phyloP scores from a whole-genome alignment of 2,888 invertebrate species.

The Molorchus minor region DNA sequence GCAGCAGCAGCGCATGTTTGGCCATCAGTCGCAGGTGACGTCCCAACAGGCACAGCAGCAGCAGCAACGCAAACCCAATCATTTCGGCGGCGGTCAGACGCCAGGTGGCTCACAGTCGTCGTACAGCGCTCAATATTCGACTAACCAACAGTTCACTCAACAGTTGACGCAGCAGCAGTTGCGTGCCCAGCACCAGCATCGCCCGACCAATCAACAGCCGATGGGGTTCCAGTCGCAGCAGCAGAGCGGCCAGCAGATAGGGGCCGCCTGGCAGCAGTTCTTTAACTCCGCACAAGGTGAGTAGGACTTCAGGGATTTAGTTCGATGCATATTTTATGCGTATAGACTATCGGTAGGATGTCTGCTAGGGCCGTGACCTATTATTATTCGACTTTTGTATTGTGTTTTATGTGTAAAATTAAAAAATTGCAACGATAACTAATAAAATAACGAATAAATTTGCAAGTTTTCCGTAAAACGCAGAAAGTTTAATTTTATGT shows the following conservation, averaged over 20 bases:
- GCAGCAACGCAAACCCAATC: conserved; percentile 35
- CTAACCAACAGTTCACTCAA: conserved; percentile 46
- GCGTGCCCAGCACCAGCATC: conserved; percentile 58
- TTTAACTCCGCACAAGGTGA: conserved; percentile 49
- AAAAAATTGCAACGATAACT: too few relatives aligned
- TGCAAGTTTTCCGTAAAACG: too few relatives aligned
- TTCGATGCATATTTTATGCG: background rate
- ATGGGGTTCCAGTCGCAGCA: conserved; percentile 34
- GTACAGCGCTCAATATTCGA: conserved; percentile 46
- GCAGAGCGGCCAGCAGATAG: conserved; percentile 38
- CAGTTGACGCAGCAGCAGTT: conserved; percentile 52
- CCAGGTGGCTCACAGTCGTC: conserved; percentile 43
- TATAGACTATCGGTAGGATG: too few relatives aligned
- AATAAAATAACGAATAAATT: too few relatives aligned
- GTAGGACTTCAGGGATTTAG: background rate
- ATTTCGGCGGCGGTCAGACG: conserved; percentile 29
- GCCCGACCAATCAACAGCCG: conserved; percentile 58
- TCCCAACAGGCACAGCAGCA: conserved; percentile 23
- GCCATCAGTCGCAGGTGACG: conserved; percentile 34
- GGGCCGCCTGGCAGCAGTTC: conserved; percentile 52
- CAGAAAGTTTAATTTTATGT: too few relatives aligned
- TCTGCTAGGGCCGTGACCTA: too few relatives aligned
- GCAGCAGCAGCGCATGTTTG: conserved; percentile 44
- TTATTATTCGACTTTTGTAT: too few relatives aligned
- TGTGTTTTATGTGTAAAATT: too few relatives aligned